Base-by-base conservation (phyloP, 2,888 invertebrate species). In the Rapana venosa region DNA sequence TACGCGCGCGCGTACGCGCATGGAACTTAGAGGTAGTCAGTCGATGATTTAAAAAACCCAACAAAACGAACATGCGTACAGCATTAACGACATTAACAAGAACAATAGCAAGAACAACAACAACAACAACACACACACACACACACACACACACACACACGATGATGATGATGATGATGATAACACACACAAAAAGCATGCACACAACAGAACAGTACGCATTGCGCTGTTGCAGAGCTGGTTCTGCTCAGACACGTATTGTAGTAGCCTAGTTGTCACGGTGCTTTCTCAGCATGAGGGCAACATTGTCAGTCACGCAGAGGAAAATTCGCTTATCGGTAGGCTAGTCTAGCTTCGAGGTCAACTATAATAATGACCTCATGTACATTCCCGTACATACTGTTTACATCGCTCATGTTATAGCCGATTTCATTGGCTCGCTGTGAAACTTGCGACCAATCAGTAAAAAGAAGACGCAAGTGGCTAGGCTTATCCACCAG, bases 391-490 rank as follows among this genome's bases (percentile, higher is more conserved):
- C 47, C 36, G 47, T 36, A 36, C 47, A 35, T 47, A n/a, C 81
- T 74, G 61, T 87, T 70, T 74, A 70, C 74, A 26, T 22, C 74
- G 47, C 20, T 17, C 0, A n/a, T 47, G 87, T 74, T 26, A 87
- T 36, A 74, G n/a, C 47, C n/a, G 8, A 47, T 87, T 32, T 61
- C 36, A 87, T 87, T 87, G 87, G 87, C 26, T 36, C 13, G n/a
- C 8, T 0, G 36, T 36, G n/a, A 47, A 87, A 70, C 20, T 74
- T n/a, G 47, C 20, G 74, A 74, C 87, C 87, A 87, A 87, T 87
- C 87, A 13, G 70, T 36, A 47, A 47, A 36, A 26, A 87, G 87
- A 30, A 47, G 11, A 87, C 74, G 56, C 74, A 47, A n/a, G 11
- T 8, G 1, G n/a, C 4, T 66, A 17, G 20, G 61, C 47, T 26